Evolutionary conservation across 1,140 invertebrate genomes (phyloP), one percentile per base, ranked within the genome.

Genomic region (Episyrphus balteatus): DNA sequence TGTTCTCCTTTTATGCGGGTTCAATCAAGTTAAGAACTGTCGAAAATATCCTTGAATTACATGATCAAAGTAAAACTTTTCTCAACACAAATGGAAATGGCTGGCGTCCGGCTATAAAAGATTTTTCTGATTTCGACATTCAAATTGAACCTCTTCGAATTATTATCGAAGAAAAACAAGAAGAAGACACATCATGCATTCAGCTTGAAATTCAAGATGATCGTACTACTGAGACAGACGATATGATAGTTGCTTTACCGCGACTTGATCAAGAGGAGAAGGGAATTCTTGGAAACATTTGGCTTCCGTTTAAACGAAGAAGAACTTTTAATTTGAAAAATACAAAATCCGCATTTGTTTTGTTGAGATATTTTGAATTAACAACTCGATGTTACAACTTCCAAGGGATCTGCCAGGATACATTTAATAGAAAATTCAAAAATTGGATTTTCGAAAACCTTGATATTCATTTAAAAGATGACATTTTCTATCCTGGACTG

Each of bases 1-100:
- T 66, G 31, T 46, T 62, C 3, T 68, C 66, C 19, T 68, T 43
- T 36, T 68, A 68, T 32, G 65, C 59, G 1, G 65, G 65, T 0
- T 46, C 55, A 6, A 37, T 64, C 3, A 61, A 63, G 14, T 42
- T 58, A 0, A 49, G 47, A 14, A 56, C 55, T 2, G 47, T 56
- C 34, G 47, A 61, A 41, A 53, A 58, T 19, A n/a, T 68, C 36
- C 44, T 53, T 21, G 37, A 40, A 2, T 42, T 68, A 3, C 57
- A 55, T 44, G 46, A 54, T 2, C 52, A 64, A 42, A 62, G 61
- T 34, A 55, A 49, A 26, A 26, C 42, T 7, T 49, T 51, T 14
- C 53, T 68, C 5, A 68, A 68, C 32, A 68, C 66, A 2, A 61
- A 66, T 44, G 65, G 65, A 0, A 68, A 66, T 40, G 58, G 57